A percentile compares a stretch with the other conserved stretches of the same genome.
phyloP scores from a whole-genome alignment of 2,797 vertebrate species.

The Typhlichthys subterraneus region DNA sequence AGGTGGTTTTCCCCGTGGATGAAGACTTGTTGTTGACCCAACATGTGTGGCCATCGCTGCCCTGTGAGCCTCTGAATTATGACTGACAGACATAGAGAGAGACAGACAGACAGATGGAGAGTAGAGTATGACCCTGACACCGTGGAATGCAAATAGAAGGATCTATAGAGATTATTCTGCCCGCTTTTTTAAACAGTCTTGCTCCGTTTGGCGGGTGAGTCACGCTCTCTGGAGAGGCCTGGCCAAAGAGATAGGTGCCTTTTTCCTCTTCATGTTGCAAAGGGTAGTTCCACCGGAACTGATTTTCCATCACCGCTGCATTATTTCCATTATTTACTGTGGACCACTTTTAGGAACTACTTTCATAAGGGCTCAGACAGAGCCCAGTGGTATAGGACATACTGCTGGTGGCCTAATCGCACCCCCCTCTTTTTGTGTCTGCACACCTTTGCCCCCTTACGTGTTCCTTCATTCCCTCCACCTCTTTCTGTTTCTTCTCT shows the following conservation, averaged over 20 bases:
- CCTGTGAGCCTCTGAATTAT: conserved; percentile 46
- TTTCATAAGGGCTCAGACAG: conserved; percentile 40
- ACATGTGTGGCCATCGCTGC: conserved; percentile 62
- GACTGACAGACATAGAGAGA: conserved; percentile 46
- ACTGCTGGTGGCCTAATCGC: conserved; percentile 40
- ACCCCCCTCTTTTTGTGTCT: conserved; percentile 41
- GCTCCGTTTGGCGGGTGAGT: conserved; percentile 27
- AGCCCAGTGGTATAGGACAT: conserved; percentile 47
- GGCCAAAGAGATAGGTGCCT: conserved; percentile 41
- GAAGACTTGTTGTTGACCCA: conserved; percentile 64
- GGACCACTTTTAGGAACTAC: conserved; percentile 12
- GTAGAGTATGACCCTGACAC: conserved; percentile 54
- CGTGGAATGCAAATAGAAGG: conserved; percentile 66
- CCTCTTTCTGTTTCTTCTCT: neutral
- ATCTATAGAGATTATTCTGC: conserved; percentile 54
- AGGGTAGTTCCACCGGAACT: conserved; percentile 37
- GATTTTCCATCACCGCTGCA: conserved; percentile 47
- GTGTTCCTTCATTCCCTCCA: conserved; percentile 39
- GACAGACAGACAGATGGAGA: conserved; percentile 44
- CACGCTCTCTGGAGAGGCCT: conserved; percentile 29
- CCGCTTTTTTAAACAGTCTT: conserved; percentile 47
- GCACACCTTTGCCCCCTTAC: no score
- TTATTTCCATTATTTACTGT: conserved; percentile 37
- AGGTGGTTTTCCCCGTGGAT: conserved; percentile 42
- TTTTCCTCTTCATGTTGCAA: conserved; percentile 40